These are phyloP conservation scores for Montipora efflorescens DNA, from an alignment of 64 coral and sea anemone species.

Conservation along the genomic window DNA sequence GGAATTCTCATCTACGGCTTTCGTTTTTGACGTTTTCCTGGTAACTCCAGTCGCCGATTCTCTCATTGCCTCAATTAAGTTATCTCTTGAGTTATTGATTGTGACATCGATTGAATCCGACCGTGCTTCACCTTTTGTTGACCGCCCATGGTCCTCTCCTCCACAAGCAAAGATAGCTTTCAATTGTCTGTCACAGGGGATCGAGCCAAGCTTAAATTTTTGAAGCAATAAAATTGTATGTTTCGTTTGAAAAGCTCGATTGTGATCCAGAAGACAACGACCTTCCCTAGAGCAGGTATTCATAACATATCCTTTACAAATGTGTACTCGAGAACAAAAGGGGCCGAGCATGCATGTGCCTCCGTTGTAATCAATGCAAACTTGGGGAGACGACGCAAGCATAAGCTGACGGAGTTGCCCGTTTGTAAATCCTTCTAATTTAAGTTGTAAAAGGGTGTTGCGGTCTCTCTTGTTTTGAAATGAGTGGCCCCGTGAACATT, in stretches of 20 bases:
- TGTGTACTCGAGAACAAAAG: conserved; percentile 24
- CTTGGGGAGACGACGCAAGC: conserved; percentile 62
- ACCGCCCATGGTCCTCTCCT: neutral
- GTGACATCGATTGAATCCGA: conserved; percentile 3
- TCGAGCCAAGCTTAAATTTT: neutral
- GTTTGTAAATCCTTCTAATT: conserved; percentile 36
- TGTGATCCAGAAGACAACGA: conserved; percentile 1
- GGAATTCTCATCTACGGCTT: too few species aligned
- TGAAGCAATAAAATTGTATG: neutral
- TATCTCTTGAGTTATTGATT: neutral
- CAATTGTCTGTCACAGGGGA: neutral
- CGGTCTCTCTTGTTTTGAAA: conserved; percentile 57
- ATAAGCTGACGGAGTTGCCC: conserved; percentile 49
- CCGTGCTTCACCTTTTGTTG: neutral
- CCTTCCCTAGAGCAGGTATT: conserved; percentile 11
- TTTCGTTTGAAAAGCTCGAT: neutral
- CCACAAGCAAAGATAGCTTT: neutral
- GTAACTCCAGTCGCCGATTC: neutral
- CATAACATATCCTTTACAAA: conserved; percentile 31
- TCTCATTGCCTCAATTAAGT: neutral
- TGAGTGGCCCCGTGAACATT: conserved; percentile 52
- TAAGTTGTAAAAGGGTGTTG: neutral
- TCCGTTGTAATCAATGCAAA: conserved; percentile 69
- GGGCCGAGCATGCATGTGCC: neutral
- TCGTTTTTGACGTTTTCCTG: too few species aligned